Evolutionary conservation across 2,113 vertebrate species (phyloP).

Genomic region (Nyctereutes procyonoides): DNA sequence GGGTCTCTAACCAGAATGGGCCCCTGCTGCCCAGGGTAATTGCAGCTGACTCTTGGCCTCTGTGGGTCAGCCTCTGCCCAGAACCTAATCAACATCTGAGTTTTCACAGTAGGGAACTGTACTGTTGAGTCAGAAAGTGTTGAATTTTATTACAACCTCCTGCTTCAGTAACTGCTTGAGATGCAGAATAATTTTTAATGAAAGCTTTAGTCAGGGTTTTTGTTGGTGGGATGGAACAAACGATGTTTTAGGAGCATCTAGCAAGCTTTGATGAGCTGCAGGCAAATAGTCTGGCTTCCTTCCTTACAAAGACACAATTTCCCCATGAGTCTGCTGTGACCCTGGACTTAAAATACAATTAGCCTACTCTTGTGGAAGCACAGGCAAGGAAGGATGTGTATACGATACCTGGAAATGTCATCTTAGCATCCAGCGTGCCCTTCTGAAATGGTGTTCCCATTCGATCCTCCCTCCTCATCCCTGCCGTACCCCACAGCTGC

Average conservation of each 20-base stretch:
- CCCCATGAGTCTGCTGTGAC: not conserved
- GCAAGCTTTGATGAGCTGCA: not conserved
- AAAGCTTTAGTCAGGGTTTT: constrained; percentile 35
- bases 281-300: not conserved
- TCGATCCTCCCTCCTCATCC: not conserved
- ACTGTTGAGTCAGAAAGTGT: not conserved
- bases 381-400: no score
- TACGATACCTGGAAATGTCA: not conserved
- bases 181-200: constrained; percentile 35
- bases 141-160: not conserved
- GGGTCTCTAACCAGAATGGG: not conserved
- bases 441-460: not conserved
- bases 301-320: not conserved
- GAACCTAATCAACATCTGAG: not conserved
- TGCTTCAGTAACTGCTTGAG: constrained; percentile 1
- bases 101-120: constrained; percentile 19
- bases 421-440: not conserved
- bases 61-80: not conserved
- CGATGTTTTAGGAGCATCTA: not conserved
- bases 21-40: not conserved
- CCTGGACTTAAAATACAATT: not conserved
- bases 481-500: not conserved
- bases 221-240: not conserved
- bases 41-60: not conserved
- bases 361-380: not conserved